Percentiles rank a stretch among this genome's conserved stretches.
phyloP scores from a whole-genome alignment of 2,888 invertebrate species.

The Drosophila prolongata region DNA sequence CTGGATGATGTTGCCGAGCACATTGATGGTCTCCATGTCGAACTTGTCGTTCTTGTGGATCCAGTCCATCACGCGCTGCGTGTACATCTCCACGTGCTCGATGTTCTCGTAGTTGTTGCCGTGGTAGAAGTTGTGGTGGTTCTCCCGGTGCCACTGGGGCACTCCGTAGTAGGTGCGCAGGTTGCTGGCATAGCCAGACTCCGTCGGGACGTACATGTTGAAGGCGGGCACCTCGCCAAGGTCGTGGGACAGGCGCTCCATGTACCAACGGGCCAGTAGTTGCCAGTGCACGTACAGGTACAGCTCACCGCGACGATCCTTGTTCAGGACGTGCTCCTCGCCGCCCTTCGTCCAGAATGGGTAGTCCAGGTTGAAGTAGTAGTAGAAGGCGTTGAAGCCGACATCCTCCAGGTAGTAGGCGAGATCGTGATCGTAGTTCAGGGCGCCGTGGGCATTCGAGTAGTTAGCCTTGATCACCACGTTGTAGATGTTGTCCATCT shows the following conservation, averaged over 20 bases:
- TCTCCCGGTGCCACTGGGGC: slow-evolving; percentile 88
- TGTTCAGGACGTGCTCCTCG: slow-evolving; percentile 77
- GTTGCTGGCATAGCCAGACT: slow-evolving; percentile 88
- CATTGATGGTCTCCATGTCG: slow-evolving; percentile 83
- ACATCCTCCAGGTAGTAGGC: slow-evolving; percentile 92
- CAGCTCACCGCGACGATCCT: slow-evolving; percentile 84
- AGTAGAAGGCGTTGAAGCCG: slow-evolving; percentile 90
- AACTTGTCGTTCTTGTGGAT: slow-evolving; percentile 68
- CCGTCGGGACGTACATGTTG: slow-evolving; percentile 86
- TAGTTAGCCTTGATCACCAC: slow-evolving; percentile 89
- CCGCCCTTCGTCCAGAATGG: slow-evolving; percentile 89
- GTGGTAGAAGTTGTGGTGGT: slow-evolving; percentile 85
- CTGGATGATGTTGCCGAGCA: slow-evolving; percentile 86
- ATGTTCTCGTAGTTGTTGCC: slow-evolving; percentile 72
- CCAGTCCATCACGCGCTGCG: slow-evolving; percentile 87
- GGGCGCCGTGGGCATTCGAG: slow-evolving; percentile 86
- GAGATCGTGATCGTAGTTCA: slow-evolving; percentile 87
- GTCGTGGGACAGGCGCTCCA: slow-evolving; percentile 88
- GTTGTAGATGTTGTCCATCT: slow-evolving; percentile 85
- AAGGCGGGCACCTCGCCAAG: slow-evolving; percentile 88
- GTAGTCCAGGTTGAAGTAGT: slow-evolving; percentile 88
- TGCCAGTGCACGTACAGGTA: slow-evolving; percentile 85
- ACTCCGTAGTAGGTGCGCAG: slow-evolving; percentile 88
- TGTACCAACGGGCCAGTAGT: slow-evolving; percentile 85
- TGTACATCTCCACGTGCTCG: slow-evolving; percentile 85